Base-by-base conservation (phyloP, 1,140 invertebrate genomes). In the Palaemon carinicauda region DNA sequence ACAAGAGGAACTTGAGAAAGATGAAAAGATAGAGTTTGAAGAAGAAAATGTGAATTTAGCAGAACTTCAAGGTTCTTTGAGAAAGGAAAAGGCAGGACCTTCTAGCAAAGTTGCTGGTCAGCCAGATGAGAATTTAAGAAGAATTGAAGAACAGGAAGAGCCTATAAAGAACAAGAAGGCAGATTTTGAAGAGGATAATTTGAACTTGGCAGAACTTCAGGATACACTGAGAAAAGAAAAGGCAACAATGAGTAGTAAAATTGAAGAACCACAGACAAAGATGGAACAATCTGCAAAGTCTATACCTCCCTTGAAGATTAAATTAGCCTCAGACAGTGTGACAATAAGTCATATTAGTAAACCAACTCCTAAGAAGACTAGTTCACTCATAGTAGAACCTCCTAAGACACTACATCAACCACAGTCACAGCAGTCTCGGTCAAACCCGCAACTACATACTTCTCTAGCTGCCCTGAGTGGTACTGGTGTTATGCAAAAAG, bases 231-330 rank as follows among this genome's bases (percentile, higher is more conserved):
- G 29, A 31, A 83, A 33, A 41, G 75, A 54, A 10, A 88, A 80
- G 56, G 69, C 41, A 41, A 12, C 52, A 65, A 29, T 50, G 1
- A 52, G 77, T 65, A 71, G 27, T 31, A 33, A 78, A 21, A 33
- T 60, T 12, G 50, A 24, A 24, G 53, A 53, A 17, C 41, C 24
- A 80, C 17, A 19, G 15, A 53, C 41, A 21, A 1, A 24, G 27
- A 19, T 33, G 19, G 80, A 71, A 27, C 77, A 80, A 75, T 17
- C 56, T 33, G 69, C 17, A 15, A 86, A 80, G 51, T 52, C 84
- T 73, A 78, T 86, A 33, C 84, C 84, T 14, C 84, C 84, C 19
- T n/a, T 86, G 51, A 86, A 86, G 29, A 86, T 86, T 14, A 86
- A 80, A n/a, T 60, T 86, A 33, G 77, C 84, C 29, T 86, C 84